Evolutionary conservation across 2,888 invertebrate species (phyloP).

Genomic region (Ectemnius continuus): DNA sequence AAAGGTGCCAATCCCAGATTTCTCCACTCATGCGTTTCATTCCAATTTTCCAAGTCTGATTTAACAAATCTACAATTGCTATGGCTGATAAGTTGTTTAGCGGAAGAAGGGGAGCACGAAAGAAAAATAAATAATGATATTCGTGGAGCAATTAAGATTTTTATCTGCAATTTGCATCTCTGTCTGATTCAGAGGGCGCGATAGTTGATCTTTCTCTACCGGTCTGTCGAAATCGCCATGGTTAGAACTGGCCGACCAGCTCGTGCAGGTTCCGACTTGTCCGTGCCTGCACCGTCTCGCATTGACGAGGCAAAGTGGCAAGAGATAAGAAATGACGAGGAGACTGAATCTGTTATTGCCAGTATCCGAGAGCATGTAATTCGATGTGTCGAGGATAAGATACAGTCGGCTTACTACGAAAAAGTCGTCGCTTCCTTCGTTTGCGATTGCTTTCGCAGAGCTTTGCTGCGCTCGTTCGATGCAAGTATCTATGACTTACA

Average conservation of each 20-base stretch:
- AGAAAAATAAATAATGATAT: no score
- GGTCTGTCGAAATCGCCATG: background rate
- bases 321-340: conserved; percentile 44
- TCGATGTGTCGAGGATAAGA: conserved; percentile 19
- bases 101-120: no score
- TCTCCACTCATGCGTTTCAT: no score
- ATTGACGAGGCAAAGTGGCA: conserved; percentile 45
- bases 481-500: conserved; percentile 26
- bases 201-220: no score
- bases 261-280: conserved; percentile 1
- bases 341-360: conserved; percentile 31
- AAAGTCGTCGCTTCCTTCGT: conserved; percentile 42
- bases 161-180: no score
- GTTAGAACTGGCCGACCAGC: background rate
- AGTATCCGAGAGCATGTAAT: conserved; percentile 56
- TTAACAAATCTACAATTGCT: no score
- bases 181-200: no score
- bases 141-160: no score
- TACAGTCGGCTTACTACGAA: conserved; percentile 13
- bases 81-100: no score
- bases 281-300: conserved; percentile 26
- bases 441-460: conserved; percentile 37
- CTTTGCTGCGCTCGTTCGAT: conserved; percentile 39
- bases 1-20: no score
- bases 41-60: no score